These are phyloP conservation scores for Pseudomyrmex concolor DNA, from an alignment of 1,140 invertebrate species.

Conservation along the genomic window DNA sequence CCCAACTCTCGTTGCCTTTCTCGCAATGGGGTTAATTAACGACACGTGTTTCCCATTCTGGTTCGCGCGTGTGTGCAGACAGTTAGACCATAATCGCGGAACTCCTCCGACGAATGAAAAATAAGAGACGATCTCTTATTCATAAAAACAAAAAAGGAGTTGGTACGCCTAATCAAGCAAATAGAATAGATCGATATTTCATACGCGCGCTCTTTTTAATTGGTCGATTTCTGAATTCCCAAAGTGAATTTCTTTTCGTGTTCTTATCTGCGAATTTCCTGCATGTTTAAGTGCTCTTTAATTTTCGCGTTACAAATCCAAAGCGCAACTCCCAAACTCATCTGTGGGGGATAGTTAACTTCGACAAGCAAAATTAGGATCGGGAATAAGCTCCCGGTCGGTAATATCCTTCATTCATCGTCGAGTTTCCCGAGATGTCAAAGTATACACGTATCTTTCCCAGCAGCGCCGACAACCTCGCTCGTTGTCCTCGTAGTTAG, in stretches of 20 bases:
- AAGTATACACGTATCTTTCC: slow-evolving; percentile 9
- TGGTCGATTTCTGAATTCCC: neutral
- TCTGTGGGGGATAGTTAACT: slow-evolving; percentile 22
- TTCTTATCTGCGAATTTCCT: neutral
- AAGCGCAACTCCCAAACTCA: neutral
- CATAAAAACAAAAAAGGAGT: no score
- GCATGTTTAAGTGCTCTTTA: neutral
- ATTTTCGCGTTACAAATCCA: neutral
- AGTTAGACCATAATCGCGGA: neutral
- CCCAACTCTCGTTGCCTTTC: slow-evolving; percentile 1
- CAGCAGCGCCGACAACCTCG: slow-evolving; percentile 21
- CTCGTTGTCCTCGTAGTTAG: slow-evolving; percentile 42
- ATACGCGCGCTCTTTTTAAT: neutral
- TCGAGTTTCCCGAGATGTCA: slow-evolving; percentile 27
- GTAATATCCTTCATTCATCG: slow-evolving; percentile 42
- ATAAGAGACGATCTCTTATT: neutral
- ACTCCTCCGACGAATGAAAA: neutral
- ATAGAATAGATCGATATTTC: neutral
- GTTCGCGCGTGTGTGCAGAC: neutral
- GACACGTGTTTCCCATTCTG: slow-evolving; percentile 19
- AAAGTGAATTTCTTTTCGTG: neutral
- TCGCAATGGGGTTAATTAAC: slow-evolving; percentile 39
- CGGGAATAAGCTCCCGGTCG: slow-evolving; percentile 17
- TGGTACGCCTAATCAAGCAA: no score
- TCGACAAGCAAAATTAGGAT: slow-evolving; percentile 8